Evolutionary conservation across 1,140 invertebrate species (phyloP).

Genomic region (Copidosoma floridanum): DNA sequence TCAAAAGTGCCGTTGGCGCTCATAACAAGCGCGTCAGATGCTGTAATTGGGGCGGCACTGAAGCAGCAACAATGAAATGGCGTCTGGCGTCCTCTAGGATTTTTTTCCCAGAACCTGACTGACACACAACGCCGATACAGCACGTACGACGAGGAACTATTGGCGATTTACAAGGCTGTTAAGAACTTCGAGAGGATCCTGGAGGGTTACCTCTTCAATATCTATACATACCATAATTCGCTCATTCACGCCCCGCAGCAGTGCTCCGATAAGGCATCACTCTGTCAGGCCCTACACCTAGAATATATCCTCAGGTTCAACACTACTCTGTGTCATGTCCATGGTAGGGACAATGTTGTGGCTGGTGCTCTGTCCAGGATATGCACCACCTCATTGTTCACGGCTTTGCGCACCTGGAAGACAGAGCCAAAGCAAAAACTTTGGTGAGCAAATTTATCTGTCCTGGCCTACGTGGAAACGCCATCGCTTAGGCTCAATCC

Average conservation of each 20-base stretch:
- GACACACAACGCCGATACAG: too few species aligned
- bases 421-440: conserved; percentile 19
- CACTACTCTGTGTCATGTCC: neutral
- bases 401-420: conserved; percentile 22
- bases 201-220: neutral
- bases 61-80: neutral
- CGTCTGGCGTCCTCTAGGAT: too few species aligned
- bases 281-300: neutral
- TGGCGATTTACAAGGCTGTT: neutral
- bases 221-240: neutral
- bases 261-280: neutral
- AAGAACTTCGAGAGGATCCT: neutral
- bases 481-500: conserved; percentile 30
- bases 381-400: too few species aligned
- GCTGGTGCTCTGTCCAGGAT: neutral
- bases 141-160: neutral
- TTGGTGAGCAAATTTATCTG: neutral
- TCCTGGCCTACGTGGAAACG: conserved; percentile 33
- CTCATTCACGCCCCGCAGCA: neutral
- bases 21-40: neutral
- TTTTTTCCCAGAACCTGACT: too few species aligned
- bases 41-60: neutral
- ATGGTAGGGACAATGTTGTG: neutral
- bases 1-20: neutral
- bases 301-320: neutral